Base-by-base conservation (phyloP, 2,113 vertebrate species). In the Crotalus helleri region DNA sequence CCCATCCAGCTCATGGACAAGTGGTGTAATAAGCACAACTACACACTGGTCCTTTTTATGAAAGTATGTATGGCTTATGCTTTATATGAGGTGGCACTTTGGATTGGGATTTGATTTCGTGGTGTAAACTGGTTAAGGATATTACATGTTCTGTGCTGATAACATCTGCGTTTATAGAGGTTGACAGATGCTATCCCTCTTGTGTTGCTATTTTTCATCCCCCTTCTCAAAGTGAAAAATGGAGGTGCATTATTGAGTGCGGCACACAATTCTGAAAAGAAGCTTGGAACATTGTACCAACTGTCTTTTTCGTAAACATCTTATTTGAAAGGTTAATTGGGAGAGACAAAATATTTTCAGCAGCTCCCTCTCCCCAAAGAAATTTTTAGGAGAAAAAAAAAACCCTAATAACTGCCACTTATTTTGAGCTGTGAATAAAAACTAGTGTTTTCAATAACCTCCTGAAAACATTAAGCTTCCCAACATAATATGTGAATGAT, bases 1-100 rank as follows among this genome's bases (percentile, higher is more conserved):
- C 49, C 93, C 93, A 90, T 61, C 90, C n/a, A 94, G 9, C 44
- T 92, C 39, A 88, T 94, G 53, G 53, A 88, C 53, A 92, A 91
- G 49, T 87, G 8, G 90, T 49, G 11, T 74, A 90, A 86, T 87
- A 11, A 85, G 91, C 24, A 85, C 46, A 46, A 92, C 94, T 92
- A 19, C 3, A 6, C 39, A 51, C 21, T 8, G 26, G 2, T 74
- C 46, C 11, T 46, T 39, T 85, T 74, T 55, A 17, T 26, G 24
- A 12, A 61, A 12, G 29, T 13, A 24, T 90, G 90, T 91, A 17
- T 58, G 93, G 92, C 11, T 85, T 44, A n/a, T 2, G 23, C 13
- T 92, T 89, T 85, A 2, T 95, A 58, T 89, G 81, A 2, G 17
- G 5, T 89, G 93, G 33, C 90, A 33, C 89, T 46, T 61, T 57